Conservation (phyloP, 30 jellyfish, hydroid and myxozoan genomes). For the Phacellophora camtschatica region DNA sequence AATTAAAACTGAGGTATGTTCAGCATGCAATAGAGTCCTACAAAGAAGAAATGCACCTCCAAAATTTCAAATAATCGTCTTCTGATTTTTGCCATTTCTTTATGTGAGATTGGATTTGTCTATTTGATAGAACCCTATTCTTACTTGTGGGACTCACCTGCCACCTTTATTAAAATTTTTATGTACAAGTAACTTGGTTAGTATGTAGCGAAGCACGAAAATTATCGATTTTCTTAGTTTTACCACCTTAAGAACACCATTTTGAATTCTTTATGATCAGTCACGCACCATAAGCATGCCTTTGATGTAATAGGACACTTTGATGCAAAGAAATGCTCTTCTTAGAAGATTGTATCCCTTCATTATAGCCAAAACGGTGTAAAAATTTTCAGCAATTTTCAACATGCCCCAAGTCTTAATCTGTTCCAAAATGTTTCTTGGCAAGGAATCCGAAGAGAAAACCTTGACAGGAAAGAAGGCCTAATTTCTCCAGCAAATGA, state of each 20-base stretch:
- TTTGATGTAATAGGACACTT: conserved; percentile 28
- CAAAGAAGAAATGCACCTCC: not conserved
- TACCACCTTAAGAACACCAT: not conserved
- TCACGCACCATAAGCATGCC: conserved; percentile 5
- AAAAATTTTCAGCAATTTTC: not conserved
- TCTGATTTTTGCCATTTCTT: not conserved
- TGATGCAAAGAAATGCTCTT: conserved; percentile 13
- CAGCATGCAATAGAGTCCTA: not conserved
- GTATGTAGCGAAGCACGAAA: not conserved
- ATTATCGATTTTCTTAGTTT: not conserved
- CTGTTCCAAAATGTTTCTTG: conserved; percentile 6
- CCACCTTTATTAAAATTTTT: not conserved
- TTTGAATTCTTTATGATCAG: not conserved
- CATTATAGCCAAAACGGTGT: conserved; percentile 7
- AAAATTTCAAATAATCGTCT: not conserved
- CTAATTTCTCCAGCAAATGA: conserved; percentile 26
- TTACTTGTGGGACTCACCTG: not conserved
- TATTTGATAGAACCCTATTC: not conserved
- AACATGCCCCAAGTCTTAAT: conserved; percentile 11
- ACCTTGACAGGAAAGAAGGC: conserved; percentile 48
- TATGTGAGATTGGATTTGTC: not conserved
- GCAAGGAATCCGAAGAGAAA: conserved; percentile 30
- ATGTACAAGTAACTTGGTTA: not conserved
- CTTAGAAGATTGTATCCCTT: conserved; percentile 5
- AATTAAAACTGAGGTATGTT: not conserved